A percentile compares a stretch with the other conserved stretches of the same genome.
Conservation (phyloP, 2,888 invertebrate genomes). For the Bembecia ichneumoniformis region DNA sequence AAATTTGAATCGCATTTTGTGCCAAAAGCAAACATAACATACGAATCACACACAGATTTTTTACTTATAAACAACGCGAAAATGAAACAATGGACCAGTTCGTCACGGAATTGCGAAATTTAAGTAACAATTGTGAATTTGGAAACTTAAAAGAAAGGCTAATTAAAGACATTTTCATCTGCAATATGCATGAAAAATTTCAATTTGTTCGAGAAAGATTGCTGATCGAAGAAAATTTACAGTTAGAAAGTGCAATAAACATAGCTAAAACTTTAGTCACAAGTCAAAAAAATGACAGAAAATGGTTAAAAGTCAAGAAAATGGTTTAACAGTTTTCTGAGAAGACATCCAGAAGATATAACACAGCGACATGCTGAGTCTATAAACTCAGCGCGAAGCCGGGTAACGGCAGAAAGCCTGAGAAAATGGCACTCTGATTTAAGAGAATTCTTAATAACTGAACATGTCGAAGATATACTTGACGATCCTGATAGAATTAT, state of each 20-base stretch:
- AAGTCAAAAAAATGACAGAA: too few species aligned
- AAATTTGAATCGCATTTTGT: neutral
- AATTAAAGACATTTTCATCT: neutral
- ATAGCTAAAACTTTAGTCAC: too few species aligned
- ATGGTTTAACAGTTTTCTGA: slow-evolving; percentile 11
- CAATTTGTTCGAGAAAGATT: neutral
- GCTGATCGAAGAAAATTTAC: neutral
- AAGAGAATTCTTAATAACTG: neutral
- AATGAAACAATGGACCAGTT: too few species aligned
- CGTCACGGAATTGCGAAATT: too few species aligned
- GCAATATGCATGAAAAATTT: neutral
- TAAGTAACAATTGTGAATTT: too few species aligned
- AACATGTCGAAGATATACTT: neutral
- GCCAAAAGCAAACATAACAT: neutral
- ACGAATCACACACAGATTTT: neutral
- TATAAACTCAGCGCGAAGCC: slow-evolving; percentile 3
- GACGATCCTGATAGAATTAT: slow-evolving; percentile 2
- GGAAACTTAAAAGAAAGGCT: neutral
- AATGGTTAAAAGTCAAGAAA: too few species aligned
- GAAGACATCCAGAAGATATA: slow-evolving; percentile 9
- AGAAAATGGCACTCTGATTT: neutral
- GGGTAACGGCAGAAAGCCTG: neutral
- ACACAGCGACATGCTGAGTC: slow-evolving; percentile 10
- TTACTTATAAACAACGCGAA: neutral
- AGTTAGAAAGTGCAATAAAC: too few species aligned